Base-by-base conservation (phyloP, 1,140 invertebrate genomes). In the Bombus polaris region DNA sequence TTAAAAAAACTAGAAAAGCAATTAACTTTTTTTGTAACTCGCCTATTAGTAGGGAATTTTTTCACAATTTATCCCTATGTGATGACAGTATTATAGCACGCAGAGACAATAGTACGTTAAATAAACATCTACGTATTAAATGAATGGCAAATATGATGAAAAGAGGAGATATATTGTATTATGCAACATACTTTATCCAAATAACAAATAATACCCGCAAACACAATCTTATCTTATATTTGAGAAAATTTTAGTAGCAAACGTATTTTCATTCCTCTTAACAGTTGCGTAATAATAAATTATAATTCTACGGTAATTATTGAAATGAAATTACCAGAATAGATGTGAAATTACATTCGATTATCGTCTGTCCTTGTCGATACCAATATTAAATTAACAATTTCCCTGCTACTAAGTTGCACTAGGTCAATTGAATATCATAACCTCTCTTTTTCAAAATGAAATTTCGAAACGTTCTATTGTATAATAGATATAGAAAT, bases 401-500 rank as follows among this genome's bases (percentile, higher is more conserved):
- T 80, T 15, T 70, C 39, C 77, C 65, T 37, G 5, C 10, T 47
- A 18, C 4, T 2, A 9, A 15, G 5, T 8, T 53, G 47, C 3
- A 6, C 28, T n/a, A 22, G 9, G 8, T 1, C 12, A 0, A 25
- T 9, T 12, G 1, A 5, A 28, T 71, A 44, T 9, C 37, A 39
- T 81, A 81, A 81, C 53, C 80, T 73, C 57, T 62, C 13, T 35
- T 37, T 28, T 68, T 0, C 15, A 37, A 2, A 59, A 81, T 85
- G 84, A 75, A 28, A 1, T 42, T 22, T 22, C 42, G 28, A 12
- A 68, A 68, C 4, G 32, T 6, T n/a, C 39, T 81, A 18, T 3
- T 83, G 9, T 44, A 76, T 32, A 65, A 77, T 12, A 86, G 47
- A 57, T 81, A 4, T 47, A 77, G 35, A 32, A 71, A 57, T 74